Evolutionary conservation across 2,797 vertebrate genomes (phyloP).

Genomic region (Lagorchestes hirsutus): DNA sequence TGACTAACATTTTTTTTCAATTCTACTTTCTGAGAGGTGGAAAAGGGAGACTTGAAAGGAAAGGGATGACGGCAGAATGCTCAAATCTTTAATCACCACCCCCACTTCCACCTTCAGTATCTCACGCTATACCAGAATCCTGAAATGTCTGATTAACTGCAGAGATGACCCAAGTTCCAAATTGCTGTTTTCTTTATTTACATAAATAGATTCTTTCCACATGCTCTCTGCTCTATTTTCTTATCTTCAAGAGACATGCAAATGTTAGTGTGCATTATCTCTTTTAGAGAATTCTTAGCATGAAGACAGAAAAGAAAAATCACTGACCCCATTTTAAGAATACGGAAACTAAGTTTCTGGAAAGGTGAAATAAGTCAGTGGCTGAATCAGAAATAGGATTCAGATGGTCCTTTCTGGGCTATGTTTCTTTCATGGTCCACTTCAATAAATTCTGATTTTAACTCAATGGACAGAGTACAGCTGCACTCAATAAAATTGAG

Average conservation of each 20-base stretch:
- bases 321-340: slow-evolving; percentile 15
- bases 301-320: neutral
- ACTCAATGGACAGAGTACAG: neutral
- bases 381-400: slow-evolving; percentile 20
- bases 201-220: slow-evolving; percentile 37
- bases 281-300: neutral
- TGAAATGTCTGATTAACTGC: slow-evolving; percentile 37
- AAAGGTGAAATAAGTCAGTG: neutral
- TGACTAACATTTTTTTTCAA: slow-evolving; percentile 66
- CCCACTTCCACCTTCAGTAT: slow-evolving; percentile 36
- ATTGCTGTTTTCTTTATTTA: slow-evolving; percentile 36
- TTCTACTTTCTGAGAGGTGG: slow-evolving; percentile 76
- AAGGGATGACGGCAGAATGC: slow-evolving; percentile 63
- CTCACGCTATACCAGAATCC: slow-evolving; percentile 54
- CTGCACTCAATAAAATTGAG: neutral
- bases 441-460: slow-evolving; percentile 47
- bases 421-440: slow-evolving; percentile 18
- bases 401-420: neutral
- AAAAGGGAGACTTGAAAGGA: slow-evolving; percentile 43
- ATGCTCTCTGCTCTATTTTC: slow-evolving; percentile 57
- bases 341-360: slow-evolving; percentile 38
- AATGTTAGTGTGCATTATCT: slow-evolving; percentile 11
- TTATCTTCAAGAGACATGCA: slow-evolving; percentile 12
- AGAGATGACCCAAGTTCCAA: slow-evolving; percentile 52
- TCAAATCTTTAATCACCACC: slow-evolving; percentile 48